phyloP scores from a whole-genome alignment of 2,113 vertebrate genomes.

The Oxyruncus cristatus region DNA sequence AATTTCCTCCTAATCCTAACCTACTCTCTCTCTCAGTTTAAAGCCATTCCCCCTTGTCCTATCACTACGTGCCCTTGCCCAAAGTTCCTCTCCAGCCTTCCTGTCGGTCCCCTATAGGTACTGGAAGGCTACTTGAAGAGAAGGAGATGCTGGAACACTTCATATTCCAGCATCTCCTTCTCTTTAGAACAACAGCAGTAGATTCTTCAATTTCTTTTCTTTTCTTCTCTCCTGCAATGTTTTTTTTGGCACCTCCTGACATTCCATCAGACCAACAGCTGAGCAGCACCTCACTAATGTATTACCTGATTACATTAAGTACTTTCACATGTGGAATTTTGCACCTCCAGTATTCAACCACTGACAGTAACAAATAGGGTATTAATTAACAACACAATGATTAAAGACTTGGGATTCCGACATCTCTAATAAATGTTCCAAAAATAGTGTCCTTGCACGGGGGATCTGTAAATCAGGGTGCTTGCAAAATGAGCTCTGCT shows the following conservation, averaged over 20 bases:
- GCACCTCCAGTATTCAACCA: not conserved
- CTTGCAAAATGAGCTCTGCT: slow-evolving; percentile 31
- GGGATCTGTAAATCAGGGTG: slow-evolving; percentile 44
- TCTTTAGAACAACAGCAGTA: not conserved
- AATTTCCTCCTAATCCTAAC: not conserved
- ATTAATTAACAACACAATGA: slow-evolving; percentile 47
- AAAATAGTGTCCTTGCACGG: not conserved
- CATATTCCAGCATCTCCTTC: not conserved
- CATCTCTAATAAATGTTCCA: slow-evolving; percentile 15
- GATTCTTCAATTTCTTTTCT: not conserved
- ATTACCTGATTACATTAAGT: slow-evolving; percentile 49
- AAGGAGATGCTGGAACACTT: not conserved
- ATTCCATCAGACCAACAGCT: slow-evolving; percentile 4
- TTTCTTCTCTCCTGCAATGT: not conserved
- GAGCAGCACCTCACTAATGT: slow-evolving; percentile 38
- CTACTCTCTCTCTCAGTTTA: not conserved
- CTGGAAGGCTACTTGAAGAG: not conserved
- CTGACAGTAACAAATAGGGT: slow-evolving; percentile 34
- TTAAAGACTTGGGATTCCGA: slow-evolving; percentile 28
- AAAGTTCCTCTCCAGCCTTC: not conserved
- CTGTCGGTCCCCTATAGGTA: not conserved
- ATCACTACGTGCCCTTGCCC: not conserved
- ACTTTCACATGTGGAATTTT: slow-evolving; percentile 30
- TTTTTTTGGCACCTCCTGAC: slow-evolving; percentile 8
- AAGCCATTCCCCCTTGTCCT: not conserved